Evolutionary conservation across 2,888 invertebrate genomes (phyloP).

Genomic region (Hydropsyche betteni): DNA sequence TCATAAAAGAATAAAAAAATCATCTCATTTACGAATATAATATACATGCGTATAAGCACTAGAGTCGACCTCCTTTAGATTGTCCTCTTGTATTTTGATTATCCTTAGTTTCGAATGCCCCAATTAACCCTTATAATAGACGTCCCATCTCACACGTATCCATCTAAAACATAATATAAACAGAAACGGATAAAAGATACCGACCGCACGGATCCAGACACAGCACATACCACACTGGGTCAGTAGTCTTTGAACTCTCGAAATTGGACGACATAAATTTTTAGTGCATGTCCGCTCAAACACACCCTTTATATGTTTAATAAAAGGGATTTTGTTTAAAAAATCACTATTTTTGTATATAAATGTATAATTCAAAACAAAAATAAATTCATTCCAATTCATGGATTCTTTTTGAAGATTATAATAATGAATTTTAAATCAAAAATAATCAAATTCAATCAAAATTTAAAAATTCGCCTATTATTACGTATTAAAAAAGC

Average conservation of each 20-base stretch:
- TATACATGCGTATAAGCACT: too few species aligned
- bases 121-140: constrained; percentile 27
- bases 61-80: constrained; percentile 5
- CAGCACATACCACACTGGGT: constrained; percentile 3
- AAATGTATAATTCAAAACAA: too few species aligned
- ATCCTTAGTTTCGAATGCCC: constrained; percentile 14
- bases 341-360: too few species aligned
- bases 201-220: constrained; percentile 9
- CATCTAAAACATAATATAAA: not conserved
- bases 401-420: too few species aligned
- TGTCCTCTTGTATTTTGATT: constrained; percentile 14
- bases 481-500: too few species aligned
- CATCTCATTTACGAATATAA: too few species aligned
- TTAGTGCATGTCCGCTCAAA: constrained; percentile 10
- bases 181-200: constrained; percentile 13
- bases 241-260: not conserved
- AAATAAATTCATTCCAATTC: too few species aligned
- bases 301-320: constrained; percentile 5
- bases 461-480: too few species aligned
- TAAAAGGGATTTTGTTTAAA: too few species aligned
- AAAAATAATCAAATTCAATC: too few species aligned
- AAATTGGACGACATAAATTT: constrained; percentile 21
- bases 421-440: too few species aligned
- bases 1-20: too few species aligned
- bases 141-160: constrained; percentile 10